A percentile compares a stretch with the other conserved stretches of the same genome.
Conservation (phyloP, 1,140 invertebrate genomes). For the Helicoverpa zea region DNA sequence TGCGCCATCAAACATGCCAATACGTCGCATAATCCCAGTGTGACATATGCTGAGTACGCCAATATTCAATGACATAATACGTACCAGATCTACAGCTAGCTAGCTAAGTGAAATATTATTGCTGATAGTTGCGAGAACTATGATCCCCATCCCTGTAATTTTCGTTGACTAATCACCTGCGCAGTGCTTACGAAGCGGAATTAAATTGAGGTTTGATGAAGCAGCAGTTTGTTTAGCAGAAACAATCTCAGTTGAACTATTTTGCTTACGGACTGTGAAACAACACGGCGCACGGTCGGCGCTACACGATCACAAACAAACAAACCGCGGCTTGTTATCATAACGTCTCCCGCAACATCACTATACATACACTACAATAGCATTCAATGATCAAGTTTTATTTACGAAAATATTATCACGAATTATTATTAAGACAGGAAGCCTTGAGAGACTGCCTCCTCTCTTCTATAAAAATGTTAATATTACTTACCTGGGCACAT, state of each 20-base stretch:
- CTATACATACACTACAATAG: constrained; percentile 23
- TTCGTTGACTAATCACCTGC: neutral
- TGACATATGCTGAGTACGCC: neutral
- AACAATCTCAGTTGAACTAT: constrained; percentile 10
- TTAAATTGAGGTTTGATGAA: neutral
- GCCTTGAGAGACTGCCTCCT: neutral
- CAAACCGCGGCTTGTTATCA: neutral
- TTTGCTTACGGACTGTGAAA: constrained; percentile 9
- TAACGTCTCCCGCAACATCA: constrained; percentile 23
- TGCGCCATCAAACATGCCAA: constrained; percentile 3
- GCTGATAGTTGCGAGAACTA: too few species aligned
- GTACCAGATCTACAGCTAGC: too few species aligned
- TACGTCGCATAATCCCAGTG: neutral
- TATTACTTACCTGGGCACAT: constrained; percentile 21
- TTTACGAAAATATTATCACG: constrained; percentile 47
- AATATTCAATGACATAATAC: neutral
- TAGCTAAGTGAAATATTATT: too few species aligned
- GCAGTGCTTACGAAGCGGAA: neutral
- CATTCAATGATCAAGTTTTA: constrained; percentile 32
- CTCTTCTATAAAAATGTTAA: constrained; percentile 50
- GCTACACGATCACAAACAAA: constrained; percentile 23
- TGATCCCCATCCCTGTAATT: neutral
- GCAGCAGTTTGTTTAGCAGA: constrained; percentile 2
- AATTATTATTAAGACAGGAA: constrained; percentile 49
- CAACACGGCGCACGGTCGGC: neutral